These are phyloP conservation scores for Astyanax mexicanus DNA, from an alignment of 2,797 vertebrate species.

Conservation along the genomic window DNA sequence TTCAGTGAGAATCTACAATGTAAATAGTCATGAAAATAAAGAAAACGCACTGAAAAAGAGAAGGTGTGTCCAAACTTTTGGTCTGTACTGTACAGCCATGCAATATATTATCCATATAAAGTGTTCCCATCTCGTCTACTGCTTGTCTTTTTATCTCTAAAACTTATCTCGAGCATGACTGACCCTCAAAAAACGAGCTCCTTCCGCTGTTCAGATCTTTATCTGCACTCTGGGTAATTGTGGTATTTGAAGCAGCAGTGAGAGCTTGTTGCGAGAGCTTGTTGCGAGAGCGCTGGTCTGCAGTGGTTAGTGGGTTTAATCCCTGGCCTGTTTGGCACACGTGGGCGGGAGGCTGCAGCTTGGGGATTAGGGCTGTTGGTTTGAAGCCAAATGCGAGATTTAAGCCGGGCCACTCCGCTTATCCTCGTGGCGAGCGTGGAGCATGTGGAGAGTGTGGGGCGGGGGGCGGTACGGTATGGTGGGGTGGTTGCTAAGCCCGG, in stretches of 20 bases:
- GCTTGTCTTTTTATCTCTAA: too few species aligned
- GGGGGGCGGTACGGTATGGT: too few species aligned
- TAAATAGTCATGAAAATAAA: too few species aligned
- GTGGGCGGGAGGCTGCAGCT: slow-evolving; percentile 66
- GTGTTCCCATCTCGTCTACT: too few species aligned
- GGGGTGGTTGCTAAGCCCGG: not conserved
- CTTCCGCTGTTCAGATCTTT: slow-evolving; percentile 23
- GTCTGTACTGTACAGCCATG: too few species aligned
- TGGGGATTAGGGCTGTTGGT: slow-evolving; percentile 67
- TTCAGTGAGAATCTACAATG: too few species aligned
- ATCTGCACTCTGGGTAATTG: slow-evolving; percentile 24
- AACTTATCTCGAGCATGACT: slow-evolving; percentile 25
- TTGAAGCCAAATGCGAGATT: slow-evolving; percentile 61
- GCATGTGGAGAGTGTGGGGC: not conserved
- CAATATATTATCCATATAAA: too few species aligned
- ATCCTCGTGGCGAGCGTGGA: slow-evolving; percentile 23
- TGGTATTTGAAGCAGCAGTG: not conserved
- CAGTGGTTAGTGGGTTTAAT: slow-evolving; percentile 51
- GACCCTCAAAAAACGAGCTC: slow-evolving; percentile 8
- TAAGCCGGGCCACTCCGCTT: slow-evolving; percentile 51
- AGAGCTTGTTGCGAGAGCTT: not conserved
- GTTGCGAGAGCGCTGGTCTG: slow-evolving; percentile 25
- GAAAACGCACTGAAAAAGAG: too few species aligned
- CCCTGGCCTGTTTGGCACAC: slow-evolving; percentile 55
- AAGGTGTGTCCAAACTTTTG: too few species aligned